Base-by-base conservation (phyloP, 2,797 vertebrate genomes). In the Lycodopsis pacificus region DNA sequence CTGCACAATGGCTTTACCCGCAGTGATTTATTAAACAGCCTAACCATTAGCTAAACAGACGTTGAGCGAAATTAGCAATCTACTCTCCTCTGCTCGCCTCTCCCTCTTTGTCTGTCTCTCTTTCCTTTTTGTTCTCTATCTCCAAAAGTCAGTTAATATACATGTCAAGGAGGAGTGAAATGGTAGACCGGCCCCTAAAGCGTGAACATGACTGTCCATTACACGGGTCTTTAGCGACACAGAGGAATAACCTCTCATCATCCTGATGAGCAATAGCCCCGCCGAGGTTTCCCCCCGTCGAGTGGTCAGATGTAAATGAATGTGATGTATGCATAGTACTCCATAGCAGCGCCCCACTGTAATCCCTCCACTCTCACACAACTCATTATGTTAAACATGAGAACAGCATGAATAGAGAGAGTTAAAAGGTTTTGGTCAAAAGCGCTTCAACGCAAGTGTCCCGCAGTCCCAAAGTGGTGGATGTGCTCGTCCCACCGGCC, bases 401-500 rank as follows among this genome's bases (percentile, higher is more conserved):
- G 65, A 83, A 72, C 58, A 58, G 44, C 72, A 77, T 71, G 40
- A 86, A 88, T 54, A 11, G 59, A 62, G 71, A 66, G 66, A 76
- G 27, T 30, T 20, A 40, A 70, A 82, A 76, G 71, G 80, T 72
- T 76, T 74, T 56, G 74, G 87, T 89, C 87, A 92, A 86, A 83
- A 71, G 76, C 48, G 51, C 86, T 91, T 79, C n/a, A 73, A 0
- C 34, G 3, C 10, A 63, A 85, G 86, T 25, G 58, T 78, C 68
- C 34, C 4, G 38, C 44, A 2, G 44, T 27, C 27, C 65, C 63
- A 56, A 73, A 87, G 77, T 83, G 79, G 57, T 1, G 14, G 53
- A n/a, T 27, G 34, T 25, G 34, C 71, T 65, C 73, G 69, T 88
- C 78, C 75, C 73, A 48, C 54, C 72, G 67, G 78, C 83, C 76